Evolutionary conservation across 1,140 invertebrate species (phyloP), one percentile per base, ranked within the genome.

Genomic region (Dufourea novaeangliae): DNA sequence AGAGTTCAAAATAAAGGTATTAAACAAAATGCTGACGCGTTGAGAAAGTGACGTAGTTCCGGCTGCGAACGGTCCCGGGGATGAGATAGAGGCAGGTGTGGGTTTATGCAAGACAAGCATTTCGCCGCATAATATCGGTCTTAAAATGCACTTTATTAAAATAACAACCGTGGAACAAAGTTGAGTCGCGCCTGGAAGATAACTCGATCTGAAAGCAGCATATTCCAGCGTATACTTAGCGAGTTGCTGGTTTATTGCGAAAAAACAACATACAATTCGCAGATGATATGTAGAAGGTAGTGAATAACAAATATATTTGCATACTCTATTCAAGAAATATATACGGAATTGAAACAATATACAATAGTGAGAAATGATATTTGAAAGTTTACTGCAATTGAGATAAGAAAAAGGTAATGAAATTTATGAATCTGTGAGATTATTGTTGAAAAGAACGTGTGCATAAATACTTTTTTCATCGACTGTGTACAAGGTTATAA

Each of bases 101-200:
- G 75, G 75, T 77, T 77, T 77, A 56, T 77, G 75, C 75, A 77
- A 77, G 68, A 77, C 68, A 77, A 77, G 68, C 75, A 44, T 77
- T 77, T 71, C 57, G 54, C 68, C 27, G 75, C 75, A 71, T 77
- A 77, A 77, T 77, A 71, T 63, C 75, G 32, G 75, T 70, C 75
- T 77, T 71, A 77, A 44, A 71, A 68, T 77, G 67, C 75, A 77
- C 75, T 77, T 77, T 77, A 77, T 77, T 77, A 77, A 71, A 77
- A 77, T 77, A 77, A 77, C 68, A 77, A 63, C 27, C 56, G 10
- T 29, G 62, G 54, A 52, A 76, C 75, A 41, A 63, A 56, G 44
- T 71, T 56, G 11, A 41, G 34, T 44, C 27, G 46, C 46, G 54
- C 20, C 32, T 29, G n/a, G n/a, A n/a, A 20, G 37, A 63, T 39